A percentile compares a stretch with the other conserved stretches of the same genome.
These are phyloP conservation scores for Leptopilina clavipes DNA, from an alignment of 1,140 invertebrate genomes.

Conservation along the genomic window DNA sequence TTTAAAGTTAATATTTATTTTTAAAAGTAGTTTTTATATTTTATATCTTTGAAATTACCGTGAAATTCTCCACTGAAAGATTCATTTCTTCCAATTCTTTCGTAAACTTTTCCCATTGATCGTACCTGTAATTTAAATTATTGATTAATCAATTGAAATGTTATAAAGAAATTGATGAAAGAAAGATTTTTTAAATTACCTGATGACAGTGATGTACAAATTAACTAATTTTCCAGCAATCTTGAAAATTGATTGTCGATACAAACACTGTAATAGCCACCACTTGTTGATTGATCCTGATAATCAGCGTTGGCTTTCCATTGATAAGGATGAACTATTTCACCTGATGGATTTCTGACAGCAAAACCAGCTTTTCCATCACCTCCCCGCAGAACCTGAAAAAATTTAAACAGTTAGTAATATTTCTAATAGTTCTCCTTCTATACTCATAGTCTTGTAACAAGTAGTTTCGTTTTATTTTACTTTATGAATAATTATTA, in stretches of 20 bases:
- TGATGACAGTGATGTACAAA: slow-evolving; percentile 93
- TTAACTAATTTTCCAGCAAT: slow-evolving; percentile 94
- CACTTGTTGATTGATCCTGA: slow-evolving; percentile 85
- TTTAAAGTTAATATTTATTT: no score
- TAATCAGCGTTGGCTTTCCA: slow-evolving; percentile 92
- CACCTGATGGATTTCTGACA: slow-evolving; percentile 87
- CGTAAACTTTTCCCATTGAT: slow-evolving; percentile 94
- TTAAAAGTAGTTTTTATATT: no score
- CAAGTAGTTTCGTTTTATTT: no score
- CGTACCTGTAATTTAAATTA: slow-evolving; percentile 77
- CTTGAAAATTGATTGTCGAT: slow-evolving; percentile 96
- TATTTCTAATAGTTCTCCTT: no score
- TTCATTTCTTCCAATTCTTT: slow-evolving; percentile 92
- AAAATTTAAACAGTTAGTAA: not conserved
- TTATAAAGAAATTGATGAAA: not conserved
- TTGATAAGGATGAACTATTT: slow-evolving; percentile 91
- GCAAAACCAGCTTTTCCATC: slow-evolving; percentile 95
- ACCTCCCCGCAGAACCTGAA: slow-evolving; percentile 88
- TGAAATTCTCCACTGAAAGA: slow-evolving; percentile 93
- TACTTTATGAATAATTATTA: no score
- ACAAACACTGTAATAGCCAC: slow-evolving; percentile 94
- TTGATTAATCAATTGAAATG: slow-evolving; percentile 13
- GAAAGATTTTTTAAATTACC: slow-evolving; percentile 72
- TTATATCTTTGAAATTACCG: slow-evolving; percentile 77
- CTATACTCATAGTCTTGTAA: no score